Evolutionary conservation across 2,113 vertebrate species (phyloP), one percentile per base, ranked within the genome.

Genomic region (Heterocephalus glaber): DNA sequence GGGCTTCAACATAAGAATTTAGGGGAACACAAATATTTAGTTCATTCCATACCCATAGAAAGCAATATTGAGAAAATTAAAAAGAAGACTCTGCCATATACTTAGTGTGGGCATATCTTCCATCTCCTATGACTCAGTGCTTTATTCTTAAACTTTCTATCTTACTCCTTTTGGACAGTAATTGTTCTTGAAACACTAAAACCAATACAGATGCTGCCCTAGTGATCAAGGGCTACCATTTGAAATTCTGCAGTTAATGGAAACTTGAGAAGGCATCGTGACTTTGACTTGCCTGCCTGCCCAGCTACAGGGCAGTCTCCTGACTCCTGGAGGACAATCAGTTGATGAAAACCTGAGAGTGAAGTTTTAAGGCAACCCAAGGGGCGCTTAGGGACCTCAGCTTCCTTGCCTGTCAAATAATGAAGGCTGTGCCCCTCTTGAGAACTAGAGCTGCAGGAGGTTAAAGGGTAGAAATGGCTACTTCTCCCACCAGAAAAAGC

Each of bases 321-420:
- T 44, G 80, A 56, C 89, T 96, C 91, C n/a, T 76, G 68, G 60
- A 88, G 56, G 66, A 70, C 44, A 30, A 86, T 96, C 72, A 41
- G 58, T 66, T 35, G 47, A 84, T 93, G 93, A 92, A 95, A 97
- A 97, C 12, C n/a, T 77, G 68, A 95, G 68, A 76, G 12, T 70
- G 28, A 76, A 49, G 28, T 96, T 98, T 96, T 95, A 90, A 97
- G 91, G 92, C 96, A 82, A 96, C 66, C 47, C 76, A 90, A 54
- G 47, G 91, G 89, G 66, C 49, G 84, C 60, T 68, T 47, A 1
- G 1, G 81, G 76, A 83, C 16, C 0, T 86, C 92, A 91, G 44
- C 33, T 58, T 72, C 30, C 77, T 47, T 58, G 85, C 92, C 91
- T 77, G 84, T 97, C 96, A 96, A 56, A 90, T 96, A 95, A 95